A percentile compares a stretch with the other conserved stretches of the same genome.
Conservation (phyloP, 2,888 invertebrate species). For the Penaeus monodon region DNA sequence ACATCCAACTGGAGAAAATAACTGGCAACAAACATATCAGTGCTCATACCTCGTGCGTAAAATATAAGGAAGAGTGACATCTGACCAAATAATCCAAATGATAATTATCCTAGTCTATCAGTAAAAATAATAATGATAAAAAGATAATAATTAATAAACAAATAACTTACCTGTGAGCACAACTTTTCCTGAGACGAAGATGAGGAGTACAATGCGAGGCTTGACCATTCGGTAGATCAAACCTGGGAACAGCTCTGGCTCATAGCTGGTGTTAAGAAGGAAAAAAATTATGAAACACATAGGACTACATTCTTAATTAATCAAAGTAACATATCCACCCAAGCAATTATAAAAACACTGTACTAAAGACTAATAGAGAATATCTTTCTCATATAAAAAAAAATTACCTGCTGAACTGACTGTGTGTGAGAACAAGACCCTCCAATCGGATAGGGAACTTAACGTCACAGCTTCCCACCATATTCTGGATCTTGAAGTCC, state of each 20-base stretch:
- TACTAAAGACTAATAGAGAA: too few species aligned
- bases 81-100: too few species aligned
- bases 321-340: too few species aligned
- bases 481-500: slow-evolving; percentile 87
- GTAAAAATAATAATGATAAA: neutral
- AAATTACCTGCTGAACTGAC: slow-evolving; percentile 78
- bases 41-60: too few species aligned
- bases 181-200: slow-evolving; percentile 99
- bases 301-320: too few species aligned
- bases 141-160: neutral
- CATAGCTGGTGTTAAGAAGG: slow-evolving; percentile 78
- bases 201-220: slow-evolving; percentile 93
- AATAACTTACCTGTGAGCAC: slow-evolving; percentile 84
- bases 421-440: slow-evolving; percentile 84
- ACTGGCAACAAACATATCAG: too few species aligned
- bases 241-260: slow-evolving; percentile 99
- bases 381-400: neutral
- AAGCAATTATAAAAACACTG: too few species aligned
- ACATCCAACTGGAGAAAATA: too few species aligned
- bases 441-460: slow-evolving; percentile 87
- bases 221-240: slow-evolving; percentile 97
- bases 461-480: slow-evolving; percentile 89
- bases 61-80: too few species aligned
- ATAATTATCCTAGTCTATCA: too few species aligned
- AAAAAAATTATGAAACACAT: too few species aligned